A percentile compares a stretch with the other conserved stretches of the same genome.
Conservation (phyloP, 2,113 vertebrate genomes). For the Myotis lucifugus region DNA sequence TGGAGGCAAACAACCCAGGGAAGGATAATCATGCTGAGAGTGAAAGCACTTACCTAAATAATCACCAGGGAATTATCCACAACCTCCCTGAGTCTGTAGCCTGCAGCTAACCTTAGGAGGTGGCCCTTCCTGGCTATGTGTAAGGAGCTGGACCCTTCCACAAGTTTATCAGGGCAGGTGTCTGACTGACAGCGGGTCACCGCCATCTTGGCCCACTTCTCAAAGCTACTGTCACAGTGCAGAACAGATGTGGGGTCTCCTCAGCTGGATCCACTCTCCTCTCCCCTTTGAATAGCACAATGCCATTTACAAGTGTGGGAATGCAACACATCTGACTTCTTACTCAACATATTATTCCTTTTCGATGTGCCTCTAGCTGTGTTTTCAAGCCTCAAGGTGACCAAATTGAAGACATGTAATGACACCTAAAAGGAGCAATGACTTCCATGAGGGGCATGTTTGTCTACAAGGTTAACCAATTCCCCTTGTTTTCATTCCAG, state of each 20-base stretch:
- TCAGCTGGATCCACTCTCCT: not conserved
- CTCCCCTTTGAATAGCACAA: not conserved
- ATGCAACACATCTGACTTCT: not conserved
- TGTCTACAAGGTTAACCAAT: not conserved
- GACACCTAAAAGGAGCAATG: not conserved
- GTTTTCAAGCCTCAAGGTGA: not conserved
- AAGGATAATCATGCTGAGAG: slow-evolving; percentile 54
- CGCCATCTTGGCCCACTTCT: not conserved
- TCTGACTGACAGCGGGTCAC: not conserved
- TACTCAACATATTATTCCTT: slow-evolving; percentile 20
- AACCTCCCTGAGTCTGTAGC: slow-evolving; percentile 36
- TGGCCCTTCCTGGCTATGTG: not conserved
- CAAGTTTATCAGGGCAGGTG: not conserved
- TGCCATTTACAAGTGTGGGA: not conserved
- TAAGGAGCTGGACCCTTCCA: not conserved
- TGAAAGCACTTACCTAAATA: slow-evolving; percentile 60
- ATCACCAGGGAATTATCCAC: slow-evolving; percentile 66
- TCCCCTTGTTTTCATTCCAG: slow-evolving; percentile 1
- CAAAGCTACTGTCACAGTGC: not conserved
- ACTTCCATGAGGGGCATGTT: not conserved
- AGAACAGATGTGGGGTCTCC: not conserved
- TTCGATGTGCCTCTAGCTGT: not conserved
- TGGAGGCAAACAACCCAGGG: slow-evolving; percentile 45
- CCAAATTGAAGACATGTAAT: not conserved
- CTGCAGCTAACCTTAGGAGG: not conserved